phyloP scores from a whole-genome alignment of 2,888 invertebrate genomes.

The Sarcophaga rosellei region DNA sequence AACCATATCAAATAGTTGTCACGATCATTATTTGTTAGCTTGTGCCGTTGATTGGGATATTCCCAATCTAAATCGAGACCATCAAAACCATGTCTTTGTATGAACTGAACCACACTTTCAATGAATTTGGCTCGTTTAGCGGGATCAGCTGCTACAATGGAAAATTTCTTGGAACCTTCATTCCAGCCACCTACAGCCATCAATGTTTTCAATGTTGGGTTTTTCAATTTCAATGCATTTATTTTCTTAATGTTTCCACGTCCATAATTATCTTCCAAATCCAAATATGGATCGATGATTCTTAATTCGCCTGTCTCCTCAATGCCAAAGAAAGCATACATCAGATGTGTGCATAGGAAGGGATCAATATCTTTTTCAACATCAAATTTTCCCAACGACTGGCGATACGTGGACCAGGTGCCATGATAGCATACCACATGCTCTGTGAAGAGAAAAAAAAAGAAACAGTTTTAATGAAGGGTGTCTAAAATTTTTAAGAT shows the following conservation, averaged over 20 bases:
- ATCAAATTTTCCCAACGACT: slow-evolving; percentile 85
- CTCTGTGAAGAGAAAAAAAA: slow-evolving; percentile 79
- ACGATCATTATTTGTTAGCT: slow-evolving; percentile 77
- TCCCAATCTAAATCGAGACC: slow-evolving; percentile 86
- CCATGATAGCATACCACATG: slow-evolving; percentile 89
- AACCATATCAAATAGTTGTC: slow-evolving; percentile 75
- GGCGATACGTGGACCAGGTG: slow-evolving; percentile 88
- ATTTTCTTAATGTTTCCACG: slow-evolving; percentile 80
- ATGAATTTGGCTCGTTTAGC: slow-evolving; percentile 75
- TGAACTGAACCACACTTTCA: slow-evolving; percentile 73
- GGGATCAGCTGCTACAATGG: slow-evolving; percentile 80
- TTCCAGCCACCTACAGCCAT: slow-evolving; percentile 82
- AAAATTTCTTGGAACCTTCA: slow-evolving; percentile 82
- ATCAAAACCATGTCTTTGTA: slow-evolving; percentile 81
- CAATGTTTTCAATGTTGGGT: slow-evolving; percentile 80
- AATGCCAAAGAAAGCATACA: slow-evolving; percentile 89
- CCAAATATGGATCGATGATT: slow-evolving; percentile 85
- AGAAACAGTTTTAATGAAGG: not conserved
- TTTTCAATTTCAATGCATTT: slow-evolving; percentile 78
- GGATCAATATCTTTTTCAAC: slow-evolving; percentile 86
- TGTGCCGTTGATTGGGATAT: slow-evolving; percentile 83
- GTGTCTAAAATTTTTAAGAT: not conserved
- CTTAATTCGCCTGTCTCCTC: slow-evolving; percentile 82
- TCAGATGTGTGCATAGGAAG: slow-evolving; percentile 87
- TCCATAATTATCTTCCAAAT: slow-evolving; percentile 85